Evolutionary conservation across 2,888 invertebrate genomes (phyloP), one percentile per base, ranked within the genome.

Genomic region (Tiliacea citrago): DNA sequence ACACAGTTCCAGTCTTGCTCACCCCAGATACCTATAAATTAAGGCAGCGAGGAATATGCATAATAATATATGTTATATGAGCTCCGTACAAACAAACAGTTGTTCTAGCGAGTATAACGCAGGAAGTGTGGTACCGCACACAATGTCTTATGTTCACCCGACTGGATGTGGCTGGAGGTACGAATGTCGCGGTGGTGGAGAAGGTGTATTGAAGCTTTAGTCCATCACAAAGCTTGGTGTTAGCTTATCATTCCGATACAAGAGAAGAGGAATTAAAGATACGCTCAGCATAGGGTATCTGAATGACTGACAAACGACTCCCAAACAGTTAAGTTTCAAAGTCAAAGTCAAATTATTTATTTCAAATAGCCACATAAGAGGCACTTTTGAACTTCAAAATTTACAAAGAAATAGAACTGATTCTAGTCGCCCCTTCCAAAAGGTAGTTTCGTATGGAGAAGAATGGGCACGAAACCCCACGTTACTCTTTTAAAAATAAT

Each of bases 121-220:
- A 91, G 94, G 94, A 93, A 94, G 94, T 91, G 92, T 93, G 93
- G 87, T 85, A 89, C 90, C 91, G 90, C 88, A 90, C 92, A 90
- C 92, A 93, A 93, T 93, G 95, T 95, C 95, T 95, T 95, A 95
- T 95, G 95, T 94, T 96, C 94, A 94, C 93, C 92, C 92, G 93
- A 94, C 90, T 93, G 93, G 90, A 90, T 93, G 91, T 86, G 82
- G 81, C 39, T 18, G 47, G 86, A 90, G 24, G 67, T 77, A 35
- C 0, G 80, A 91, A 86, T 42, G 51, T 49, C 53, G 47, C 55
- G 24, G 12, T 0, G 0, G 9, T 69, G 58, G 86, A 84, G 24
- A 42, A 57, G 65, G 70, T 51, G 6, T 63, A 29, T 85, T 82
- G 85, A 39, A 76, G 18, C 42, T 60, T 6, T 5, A 39, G 39